phyloP scores from a whole-genome alignment of 2,113 vertebrate genomes.

The Corythoichthys haematopterus region DNA sequence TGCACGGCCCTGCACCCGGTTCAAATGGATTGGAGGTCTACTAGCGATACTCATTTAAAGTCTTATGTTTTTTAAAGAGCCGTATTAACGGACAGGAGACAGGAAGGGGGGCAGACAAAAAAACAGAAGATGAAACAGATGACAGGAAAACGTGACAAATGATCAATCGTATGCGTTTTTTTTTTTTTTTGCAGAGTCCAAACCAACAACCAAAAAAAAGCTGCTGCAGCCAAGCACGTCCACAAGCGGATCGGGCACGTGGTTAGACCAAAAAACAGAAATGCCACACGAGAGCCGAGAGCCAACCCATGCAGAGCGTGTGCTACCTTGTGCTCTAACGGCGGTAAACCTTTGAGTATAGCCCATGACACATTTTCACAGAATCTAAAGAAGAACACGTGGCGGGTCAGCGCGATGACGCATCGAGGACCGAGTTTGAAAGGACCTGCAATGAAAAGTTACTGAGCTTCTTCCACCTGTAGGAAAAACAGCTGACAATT shows the following conservation, averaged over 20 bases:
- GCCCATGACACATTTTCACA: slow-evolving; percentile 83
- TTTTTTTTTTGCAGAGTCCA: slow-evolving; percentile 72
- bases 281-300: slow-evolving; percentile 80
- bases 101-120: background rate
- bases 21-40: too few species aligned
- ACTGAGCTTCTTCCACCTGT: background rate
- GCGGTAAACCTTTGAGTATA: slow-evolving; percentile 99
- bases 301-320: slow-evolving; percentile 84
- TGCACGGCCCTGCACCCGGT: too few species aligned
- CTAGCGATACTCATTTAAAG: too few species aligned
- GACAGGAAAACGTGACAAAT: slow-evolving; percentile 24
- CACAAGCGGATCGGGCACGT: slow-evolving; percentile 74
- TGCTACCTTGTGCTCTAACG: slow-evolving; percentile 75
- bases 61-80: too few species aligned
- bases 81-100: background rate
- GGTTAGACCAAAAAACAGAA: slow-evolving; percentile 34
- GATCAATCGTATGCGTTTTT: background rate
- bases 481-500: background rate
- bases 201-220: slow-evolving; percentile 42
- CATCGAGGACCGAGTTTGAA: background rate
- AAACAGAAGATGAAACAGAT: background rate
- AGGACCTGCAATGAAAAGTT: slow-evolving; percentile 4
- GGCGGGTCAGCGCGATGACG: slow-evolving; percentile 55
- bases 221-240: slow-evolving; percentile 88
- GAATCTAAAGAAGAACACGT: slow-evolving; percentile 74